phyloP scores from a whole-genome alignment of 2,888 invertebrate species.

The Cantharis nigra region DNA sequence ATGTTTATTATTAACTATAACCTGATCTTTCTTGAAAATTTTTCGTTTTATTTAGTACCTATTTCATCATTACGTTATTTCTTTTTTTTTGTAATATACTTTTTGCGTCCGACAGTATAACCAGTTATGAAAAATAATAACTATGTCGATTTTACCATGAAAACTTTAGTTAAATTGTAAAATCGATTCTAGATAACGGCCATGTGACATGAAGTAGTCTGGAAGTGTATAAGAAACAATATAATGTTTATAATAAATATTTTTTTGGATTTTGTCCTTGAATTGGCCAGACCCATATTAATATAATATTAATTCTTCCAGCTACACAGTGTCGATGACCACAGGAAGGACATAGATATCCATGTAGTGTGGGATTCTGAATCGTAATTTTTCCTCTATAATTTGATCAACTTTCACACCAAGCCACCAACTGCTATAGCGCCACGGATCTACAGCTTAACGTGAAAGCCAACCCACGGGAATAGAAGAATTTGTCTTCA shows the following conservation, averaged over 20 bases:
- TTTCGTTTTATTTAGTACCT: not conserved
- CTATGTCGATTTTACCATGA: not conserved
- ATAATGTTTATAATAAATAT: conserved; percentile 24
- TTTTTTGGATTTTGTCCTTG: not conserved
- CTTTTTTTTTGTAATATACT: not conserved
- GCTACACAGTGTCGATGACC: not conserved
- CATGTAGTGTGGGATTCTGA: no score
- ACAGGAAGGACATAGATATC: no score
- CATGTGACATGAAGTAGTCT: conserved; percentile 11
- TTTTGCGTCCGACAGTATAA: not conserved
- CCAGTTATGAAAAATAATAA: not conserved
- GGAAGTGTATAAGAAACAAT: conserved; percentile 27
- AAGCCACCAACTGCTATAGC: no score
- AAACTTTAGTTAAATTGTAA: not conserved
- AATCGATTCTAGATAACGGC: not conserved
- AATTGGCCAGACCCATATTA: not conserved
- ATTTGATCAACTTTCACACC: no score
- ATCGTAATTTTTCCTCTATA: no score
- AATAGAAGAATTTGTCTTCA: no score
- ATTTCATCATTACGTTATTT: not conserved
- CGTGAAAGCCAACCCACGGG: no score
- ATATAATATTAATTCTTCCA: not conserved
- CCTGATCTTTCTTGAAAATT: conserved; percentile 4
- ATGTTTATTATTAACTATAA: conserved; percentile 14
- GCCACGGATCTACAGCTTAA: no score